Evolutionary conservation across 1,140 invertebrate genomes (phyloP), one percentile per base, ranked within the genome.

Genomic region (Arctopsyche grandis): DNA sequence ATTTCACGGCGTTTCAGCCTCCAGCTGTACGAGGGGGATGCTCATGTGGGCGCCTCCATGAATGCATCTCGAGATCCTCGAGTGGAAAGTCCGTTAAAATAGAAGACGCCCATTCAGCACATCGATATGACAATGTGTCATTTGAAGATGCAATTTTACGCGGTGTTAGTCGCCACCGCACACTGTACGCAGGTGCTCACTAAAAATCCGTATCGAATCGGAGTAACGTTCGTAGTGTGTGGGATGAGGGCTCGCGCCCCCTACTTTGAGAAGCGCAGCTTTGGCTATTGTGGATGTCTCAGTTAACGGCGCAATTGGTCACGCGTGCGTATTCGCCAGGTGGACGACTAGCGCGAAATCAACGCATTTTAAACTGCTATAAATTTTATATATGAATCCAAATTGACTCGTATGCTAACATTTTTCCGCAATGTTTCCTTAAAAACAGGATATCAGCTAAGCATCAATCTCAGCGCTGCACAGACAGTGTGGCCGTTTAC

Each of bases 1-100:
- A 70, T 70, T 70, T 70, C 69, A 70, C 26, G 69, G 69, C 38
- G 26, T 70, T 70, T 29, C n/a, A 70, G 38, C 9, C 24, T 10
- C 24, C 69, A 70, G 69, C 10, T 70, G 69, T 22, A 69, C 5
- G 10, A 16, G 10, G 48, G 16, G 12, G 48, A 52, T 52, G 48
- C 12, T 52, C 48, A 52, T 70, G 38, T 70, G 69, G 69, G 69
- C 69, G 26, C 69, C 69, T 12, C 9, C 24, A 70, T 43, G 14
- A 19, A n/a, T 70, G 22, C 19, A n/a, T 70, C 24, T 19, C 3
- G 48, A 16, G 10, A 52, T 52, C 12, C 12, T 38, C 12, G 4
- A 52, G 48, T 52, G 16, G 12, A 52, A 52, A 12, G 48, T 52
- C 48, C 16, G 16, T 52, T 52, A 52, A 52, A 52, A 52, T 52